These are phyloP conservation scores for Drosophila heteroneura DNA, from an alignment of 2,888 invertebrate genomes.

Conservation along the genomic window DNA sequence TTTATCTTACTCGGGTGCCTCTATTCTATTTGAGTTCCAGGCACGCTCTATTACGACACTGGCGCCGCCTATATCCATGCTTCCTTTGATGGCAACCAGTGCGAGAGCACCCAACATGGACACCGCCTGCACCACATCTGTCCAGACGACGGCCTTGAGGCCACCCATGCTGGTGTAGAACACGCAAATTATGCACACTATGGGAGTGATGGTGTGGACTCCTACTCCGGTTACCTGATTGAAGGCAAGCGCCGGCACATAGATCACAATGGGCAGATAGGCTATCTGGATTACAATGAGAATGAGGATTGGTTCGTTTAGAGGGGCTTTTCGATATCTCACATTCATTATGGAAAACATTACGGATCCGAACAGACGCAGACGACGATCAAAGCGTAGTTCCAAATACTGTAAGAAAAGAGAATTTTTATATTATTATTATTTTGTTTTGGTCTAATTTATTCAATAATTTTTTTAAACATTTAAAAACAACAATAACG, in stretches of 20 bases:
- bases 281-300: conserved; percentile 87
- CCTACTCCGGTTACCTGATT: conserved; percentile 95
- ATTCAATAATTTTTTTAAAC: background rate
- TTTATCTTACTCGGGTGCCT: conserved; percentile 88
- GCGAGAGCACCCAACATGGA: conserved; percentile 92
- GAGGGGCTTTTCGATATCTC: conserved; percentile 82
- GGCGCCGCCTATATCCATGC: conserved; percentile 90
- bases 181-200: conserved; percentile 93
- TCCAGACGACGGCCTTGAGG: conserved; percentile 91
- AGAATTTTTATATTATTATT: background rate
- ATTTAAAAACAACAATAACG: background rate
- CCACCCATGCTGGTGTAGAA: conserved; percentile 94
- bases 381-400: conserved; percentile 89
- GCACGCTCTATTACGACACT: conserved; percentile 89
- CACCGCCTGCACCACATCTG: conserved; percentile 92
- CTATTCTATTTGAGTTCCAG: conserved; percentile 89
- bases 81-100: conserved; percentile 91
- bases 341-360: conserved; percentile 91
- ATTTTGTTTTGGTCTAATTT: background rate
- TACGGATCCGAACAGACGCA: conserved; percentile 90
- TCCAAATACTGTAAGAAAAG: conserved; percentile 89
- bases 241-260: conserved; percentile 92
- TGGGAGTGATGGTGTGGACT: conserved; percentile 92
- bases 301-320: background rate
- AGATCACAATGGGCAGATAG: conserved; percentile 92